These are phyloP conservation scores for Synaphobranchus kaupii DNA, from an alignment of 2,797 vertebrate genomes.

Conservation along the genomic window DNA sequence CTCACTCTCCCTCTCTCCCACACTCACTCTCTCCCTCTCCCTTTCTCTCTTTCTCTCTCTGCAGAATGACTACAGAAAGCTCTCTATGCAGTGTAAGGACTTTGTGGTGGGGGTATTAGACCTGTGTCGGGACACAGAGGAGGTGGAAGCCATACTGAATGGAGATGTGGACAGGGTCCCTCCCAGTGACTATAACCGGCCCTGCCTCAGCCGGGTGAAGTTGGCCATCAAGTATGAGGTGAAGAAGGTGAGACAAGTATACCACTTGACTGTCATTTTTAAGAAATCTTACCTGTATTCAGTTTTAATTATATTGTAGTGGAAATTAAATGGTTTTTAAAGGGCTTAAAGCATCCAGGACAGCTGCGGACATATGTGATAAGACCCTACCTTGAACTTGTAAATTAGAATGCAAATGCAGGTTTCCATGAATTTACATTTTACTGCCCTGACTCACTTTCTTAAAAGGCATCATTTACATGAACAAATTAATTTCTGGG, in stretches of 20 bases:
- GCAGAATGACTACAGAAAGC: slow-evolving; percentile 93
- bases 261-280: not conserved
- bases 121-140: slow-evolving; percentile 93
- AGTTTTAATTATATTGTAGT: too few species aligned
- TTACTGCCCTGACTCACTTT: too few species aligned
- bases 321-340: too few species aligned
- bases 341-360: too few species aligned
- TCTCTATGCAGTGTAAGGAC: slow-evolving; percentile 99
- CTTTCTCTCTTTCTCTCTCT: not conserved
- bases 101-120: slow-evolving; percentile 95
- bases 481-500: too few species aligned
- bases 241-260: slow-evolving; percentile 82
- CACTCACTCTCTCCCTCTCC: not conserved
- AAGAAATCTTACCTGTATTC: too few species aligned
- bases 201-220: slow-evolving; percentile 90
- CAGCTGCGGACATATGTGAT: too few species aligned
- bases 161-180: slow-evolving; percentile 87
- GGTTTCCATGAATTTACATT: too few species aligned
- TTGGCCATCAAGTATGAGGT: slow-evolving; percentile 96
- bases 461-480: too few species aligned
- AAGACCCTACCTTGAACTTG: too few species aligned
- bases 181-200: slow-evolving; percentile 83
- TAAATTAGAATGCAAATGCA: too few species aligned
- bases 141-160: slow-evolving; percentile 93
- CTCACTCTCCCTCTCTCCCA: not conserved